phyloP scores from a whole-genome alignment of 2,888 invertebrate species.

The Allacma fusca region DNA sequence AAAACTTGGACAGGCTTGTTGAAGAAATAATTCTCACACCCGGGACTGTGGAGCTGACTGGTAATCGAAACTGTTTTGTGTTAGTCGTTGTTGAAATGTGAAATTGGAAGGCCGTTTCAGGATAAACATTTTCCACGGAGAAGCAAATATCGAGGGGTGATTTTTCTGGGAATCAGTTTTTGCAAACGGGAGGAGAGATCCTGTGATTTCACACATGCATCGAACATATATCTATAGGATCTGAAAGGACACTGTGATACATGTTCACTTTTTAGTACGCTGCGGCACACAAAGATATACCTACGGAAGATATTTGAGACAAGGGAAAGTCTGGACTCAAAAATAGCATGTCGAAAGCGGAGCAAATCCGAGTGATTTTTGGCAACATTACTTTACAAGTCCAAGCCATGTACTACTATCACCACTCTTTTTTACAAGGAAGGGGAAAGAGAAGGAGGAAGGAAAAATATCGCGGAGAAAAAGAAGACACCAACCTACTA shows the following conservation, averaged over 20 bases:
- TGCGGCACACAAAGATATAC: not conserved
- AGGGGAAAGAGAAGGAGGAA: not conserved
- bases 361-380: conserved; percentile 34
- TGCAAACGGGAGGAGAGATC: not conserved
- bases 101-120: conserved; percentile 11
- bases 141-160: not conserved
- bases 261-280: not conserved
- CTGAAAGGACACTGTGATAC: not conserved
- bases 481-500: conserved; percentile 8
- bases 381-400: conserved; percentile 21
- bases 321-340: conserved; percentile 21
- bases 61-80: conserved; percentile 2
- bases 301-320: conserved; percentile 1
- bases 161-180: conserved; percentile 4
- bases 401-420: not conserved
- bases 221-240: not conserved
- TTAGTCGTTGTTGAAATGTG: not conserved
- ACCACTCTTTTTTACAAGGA: not conserved
- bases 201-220: not conserved
- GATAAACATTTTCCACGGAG: conserved; percentile 1
- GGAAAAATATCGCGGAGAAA: not conserved
- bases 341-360: conserved; percentile 39
- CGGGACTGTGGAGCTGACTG: not conserved
- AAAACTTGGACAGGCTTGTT: not conserved
- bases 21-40: not conserved